Percentiles rank a stretch among this genome's conserved stretches.
These are phyloP conservation scores for Zoanthus gigantus DNA, from an alignment of 92 coral and sea anemone species.

Conservation along the genomic window DNA sequence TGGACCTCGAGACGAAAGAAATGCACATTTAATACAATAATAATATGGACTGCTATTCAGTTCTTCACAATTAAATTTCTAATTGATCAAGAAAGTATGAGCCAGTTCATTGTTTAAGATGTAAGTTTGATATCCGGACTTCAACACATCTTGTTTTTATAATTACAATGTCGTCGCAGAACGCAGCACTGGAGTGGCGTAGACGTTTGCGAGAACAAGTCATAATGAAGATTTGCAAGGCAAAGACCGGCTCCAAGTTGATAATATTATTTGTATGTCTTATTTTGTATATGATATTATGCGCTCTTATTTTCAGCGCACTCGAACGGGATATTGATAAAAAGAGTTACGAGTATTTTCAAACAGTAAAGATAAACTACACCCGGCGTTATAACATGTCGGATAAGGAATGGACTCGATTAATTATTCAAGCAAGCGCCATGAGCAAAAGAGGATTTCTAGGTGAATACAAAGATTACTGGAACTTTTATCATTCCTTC, in stretches of 20 bases:
- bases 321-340: slow-evolving; percentile 69
- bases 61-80: not conserved
- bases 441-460: slow-evolving; percentile 72
- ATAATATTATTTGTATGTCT: slow-evolving; percentile 52
- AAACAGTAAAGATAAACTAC: slow-evolving; percentile 43
- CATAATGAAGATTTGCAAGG: slow-evolving; percentile 34
- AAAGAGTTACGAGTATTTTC: slow-evolving; percentile 55
- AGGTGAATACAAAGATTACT: slow-evolving; percentile 60
- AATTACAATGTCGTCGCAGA: slow-evolving; percentile 17
- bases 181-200: not conserved
- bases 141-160: not conserved
- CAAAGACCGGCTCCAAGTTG: slow-evolving; percentile 59
- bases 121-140: slow-evolving; percentile 22
- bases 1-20: too few relatives aligned
- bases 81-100: not conserved
- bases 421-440: slow-evolving; percentile 58
- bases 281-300: slow-evolving; percentile 61
- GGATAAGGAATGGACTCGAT: slow-evolving; percentile 62
- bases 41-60: slow-evolving; percentile 10
- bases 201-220: slow-evolving; percentile 5
- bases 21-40: not conserved
- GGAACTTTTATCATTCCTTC: slow-evolving; percentile 90
- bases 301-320: slow-evolving; percentile 72
- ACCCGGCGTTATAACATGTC: slow-evolving; percentile 71
- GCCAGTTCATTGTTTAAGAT: not conserved